Conservation (phyloP, 2,888 invertebrate genomes). For the Unio pictorum region DNA sequence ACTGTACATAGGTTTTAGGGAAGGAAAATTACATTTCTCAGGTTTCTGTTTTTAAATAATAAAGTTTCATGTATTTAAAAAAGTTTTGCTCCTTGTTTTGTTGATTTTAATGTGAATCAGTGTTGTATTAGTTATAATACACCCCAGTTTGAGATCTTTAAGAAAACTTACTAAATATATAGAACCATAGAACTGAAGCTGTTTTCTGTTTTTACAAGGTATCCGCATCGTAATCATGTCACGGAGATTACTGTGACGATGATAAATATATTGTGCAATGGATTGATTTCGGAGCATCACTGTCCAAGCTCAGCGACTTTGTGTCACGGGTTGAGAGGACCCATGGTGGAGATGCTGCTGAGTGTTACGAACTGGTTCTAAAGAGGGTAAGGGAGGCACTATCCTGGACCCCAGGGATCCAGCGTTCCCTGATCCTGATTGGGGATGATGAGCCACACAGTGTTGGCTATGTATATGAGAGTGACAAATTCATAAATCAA, state of each 20-base stretch:
- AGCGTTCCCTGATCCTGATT: slow-evolving; percentile 59
- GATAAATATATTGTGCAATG: slow-evolving; percentile 55
- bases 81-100: no score
- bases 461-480: slow-evolving; percentile 36
- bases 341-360: slow-evolving; percentile 58
- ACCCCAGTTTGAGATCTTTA: no score
- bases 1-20: no score
- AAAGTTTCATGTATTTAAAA: no score
- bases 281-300: slow-evolving; percentile 55
- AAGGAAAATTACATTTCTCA: no score
- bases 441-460: slow-evolving; percentile 58
- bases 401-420: slow-evolving; percentile 58
- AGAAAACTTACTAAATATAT: neutral
- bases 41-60: no score
- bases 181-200: neutral
- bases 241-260: slow-evolving; percentile 64
- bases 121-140: no score
- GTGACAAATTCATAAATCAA: slow-evolving; percentile 35
- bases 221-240: slow-evolving; percentile 59
- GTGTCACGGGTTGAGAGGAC: slow-evolving; percentile 50
- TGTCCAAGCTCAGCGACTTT: slow-evolving; percentile 51
- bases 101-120: no score
- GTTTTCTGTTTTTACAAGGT: slow-evolving; percentile 30
- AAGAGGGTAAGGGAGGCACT: slow-evolving; percentile 46
- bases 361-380: slow-evolving; percentile 65